Evolutionary conservation across 2,888 invertebrate genomes (phyloP).

Genomic region (Rutpela maculata): DNA sequence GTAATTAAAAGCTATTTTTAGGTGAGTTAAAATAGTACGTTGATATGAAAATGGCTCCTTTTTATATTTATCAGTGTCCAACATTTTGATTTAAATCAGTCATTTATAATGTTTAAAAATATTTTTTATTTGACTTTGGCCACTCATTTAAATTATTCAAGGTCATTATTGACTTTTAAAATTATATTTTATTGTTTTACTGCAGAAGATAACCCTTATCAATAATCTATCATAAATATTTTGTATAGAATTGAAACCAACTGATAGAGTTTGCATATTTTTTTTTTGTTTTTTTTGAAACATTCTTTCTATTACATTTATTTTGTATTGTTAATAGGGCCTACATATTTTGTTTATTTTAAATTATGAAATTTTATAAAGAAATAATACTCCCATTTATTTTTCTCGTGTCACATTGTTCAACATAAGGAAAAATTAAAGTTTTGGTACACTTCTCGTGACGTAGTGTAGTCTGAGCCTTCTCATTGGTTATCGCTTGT

Average conservation of each 20-base stretch:
- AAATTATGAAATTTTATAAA: too few relatives aligned
- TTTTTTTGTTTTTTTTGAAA: too few relatives aligned
- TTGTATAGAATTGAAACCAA: neutral
- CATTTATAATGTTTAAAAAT: neutral
- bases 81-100: neutral
- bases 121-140: neutral
- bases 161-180: neutral
- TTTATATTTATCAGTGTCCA: neutral
- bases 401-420: too few relatives aligned
- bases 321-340: too few relatives aligned
- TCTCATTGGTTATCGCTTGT: too few relatives aligned
- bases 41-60: neutral
- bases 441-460: too few relatives aligned
- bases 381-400: too few relatives aligned
- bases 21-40: neutral
- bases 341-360: too few relatives aligned
- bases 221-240: neutral
- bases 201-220: neutral
- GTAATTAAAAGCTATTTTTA: neutral
- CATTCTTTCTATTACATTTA: too few relatives aligned
- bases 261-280: neutral
- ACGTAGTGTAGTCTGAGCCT: too few relatives aligned
- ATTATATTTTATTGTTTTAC: neutral
- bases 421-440: too few relatives aligned
- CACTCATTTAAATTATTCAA: neutral